These are phyloP conservation scores for Megaceryle maxima DNA, from an alignment of 2,113 vertebrate species.

Conservation along the genomic window DNA sequence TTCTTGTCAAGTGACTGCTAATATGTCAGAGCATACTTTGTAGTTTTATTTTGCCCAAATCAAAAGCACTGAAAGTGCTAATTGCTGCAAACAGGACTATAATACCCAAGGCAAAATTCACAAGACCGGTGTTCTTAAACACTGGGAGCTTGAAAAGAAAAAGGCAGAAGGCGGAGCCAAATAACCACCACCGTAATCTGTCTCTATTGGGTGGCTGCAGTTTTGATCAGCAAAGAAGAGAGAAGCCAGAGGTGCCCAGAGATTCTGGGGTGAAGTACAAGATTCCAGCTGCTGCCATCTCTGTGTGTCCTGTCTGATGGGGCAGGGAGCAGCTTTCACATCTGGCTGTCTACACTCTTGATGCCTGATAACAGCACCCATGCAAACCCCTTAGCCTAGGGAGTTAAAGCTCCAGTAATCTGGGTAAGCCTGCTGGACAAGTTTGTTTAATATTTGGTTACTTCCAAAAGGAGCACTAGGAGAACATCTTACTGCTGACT, in stretches of 20 bases:
- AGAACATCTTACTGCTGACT: not conserved
- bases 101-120: not conserved
- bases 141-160: not conserved
- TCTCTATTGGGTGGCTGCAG: not conserved
- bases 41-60: not conserved
- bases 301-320: not conserved
- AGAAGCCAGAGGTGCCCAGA: not conserved
- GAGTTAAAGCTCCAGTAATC: not conserved
- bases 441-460: not conserved
- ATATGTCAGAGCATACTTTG: not conserved
- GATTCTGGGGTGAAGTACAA: not conserved
- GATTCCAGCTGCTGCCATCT: not conserved
- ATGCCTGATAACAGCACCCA: not conserved
- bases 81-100: not conserved
- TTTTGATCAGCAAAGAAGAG: not conserved
- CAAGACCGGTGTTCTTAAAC: not conserved
- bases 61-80: not conserved
- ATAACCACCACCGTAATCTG: not conserved
- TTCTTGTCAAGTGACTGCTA: not conserved
- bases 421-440: not conserved
- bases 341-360: not conserved
- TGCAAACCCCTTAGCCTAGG: not conserved
- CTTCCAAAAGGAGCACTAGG: not conserved
- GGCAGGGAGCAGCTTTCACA: not conserved
- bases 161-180: not conserved